A percentile compares a stretch with the other conserved stretches of the same genome.
These are phyloP conservation scores for Drosophila pandora DNA, from an alignment of 1,140 invertebrate genomes.

Conservation along the genomic window DNA sequence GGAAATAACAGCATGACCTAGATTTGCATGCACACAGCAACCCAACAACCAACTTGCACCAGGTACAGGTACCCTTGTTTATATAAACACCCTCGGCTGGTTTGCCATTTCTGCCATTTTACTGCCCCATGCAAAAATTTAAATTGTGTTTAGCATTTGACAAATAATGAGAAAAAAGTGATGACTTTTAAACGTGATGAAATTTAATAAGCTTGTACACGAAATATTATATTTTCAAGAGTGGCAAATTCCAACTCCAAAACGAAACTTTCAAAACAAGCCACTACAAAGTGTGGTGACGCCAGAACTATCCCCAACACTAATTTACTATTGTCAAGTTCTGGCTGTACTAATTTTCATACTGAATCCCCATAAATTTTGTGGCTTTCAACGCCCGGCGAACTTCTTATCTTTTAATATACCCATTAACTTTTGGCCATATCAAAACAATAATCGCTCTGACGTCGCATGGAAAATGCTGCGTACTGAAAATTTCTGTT, in stretches of 20 bases:
- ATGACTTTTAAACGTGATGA: not conserved
- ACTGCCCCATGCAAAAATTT: slow-evolving; percentile 41
- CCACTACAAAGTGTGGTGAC: not conserved
- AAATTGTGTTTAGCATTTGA: slow-evolving; percentile 43
- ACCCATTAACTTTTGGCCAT: slow-evolving; percentile 58
- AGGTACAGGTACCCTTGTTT: slow-evolving; percentile 23
- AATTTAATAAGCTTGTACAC: not conserved
- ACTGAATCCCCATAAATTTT: slow-evolving; percentile 26
- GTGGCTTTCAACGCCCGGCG: slow-evolving; percentile 24
- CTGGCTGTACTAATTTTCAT: slow-evolving; percentile 10
- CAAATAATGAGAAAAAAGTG: slow-evolving; percentile 6
- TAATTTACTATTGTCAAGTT: not conserved
- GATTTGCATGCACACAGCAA: slow-evolving; percentile 48
- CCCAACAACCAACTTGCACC: slow-evolving; percentile 5
- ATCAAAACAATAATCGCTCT: slow-evolving; percentile 51
- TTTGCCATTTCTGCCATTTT: slow-evolving; percentile 7
- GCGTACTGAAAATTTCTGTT: slow-evolving; percentile 26
- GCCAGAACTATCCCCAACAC: not conserved
- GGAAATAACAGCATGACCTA: slow-evolving; percentile 76
- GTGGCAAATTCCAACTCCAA: not conserved
- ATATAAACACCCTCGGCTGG: slow-evolving; percentile 37
- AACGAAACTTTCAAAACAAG: not conserved
- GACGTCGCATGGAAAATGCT: slow-evolving; percentile 23
- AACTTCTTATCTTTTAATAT: slow-evolving; percentile 48
- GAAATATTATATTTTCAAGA: not conserved